These are phyloP conservation scores for Albula goreensis DNA, from an alignment of 2,113 vertebrate genomes.

Conservation along the genomic window DNA sequence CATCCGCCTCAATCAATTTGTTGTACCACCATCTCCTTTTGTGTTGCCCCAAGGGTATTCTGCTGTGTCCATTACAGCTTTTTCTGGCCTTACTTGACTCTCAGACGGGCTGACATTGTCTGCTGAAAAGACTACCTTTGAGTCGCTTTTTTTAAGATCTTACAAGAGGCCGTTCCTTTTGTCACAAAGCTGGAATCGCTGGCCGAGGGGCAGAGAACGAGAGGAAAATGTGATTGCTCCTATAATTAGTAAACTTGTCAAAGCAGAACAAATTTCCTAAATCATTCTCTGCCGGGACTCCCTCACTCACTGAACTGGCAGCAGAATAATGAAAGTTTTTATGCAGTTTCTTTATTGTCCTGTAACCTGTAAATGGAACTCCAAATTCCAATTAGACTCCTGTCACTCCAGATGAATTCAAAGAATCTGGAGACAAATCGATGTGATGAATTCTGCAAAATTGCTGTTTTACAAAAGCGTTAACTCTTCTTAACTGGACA, in stretches of 20 bases:
- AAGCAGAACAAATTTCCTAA: background rate
- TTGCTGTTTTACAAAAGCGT: background rate
- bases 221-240: background rate
- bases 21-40: no score
- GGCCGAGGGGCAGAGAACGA: background rate
- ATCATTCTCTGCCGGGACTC: background rate
- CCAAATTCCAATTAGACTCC: background rate
- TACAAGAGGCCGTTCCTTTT: background rate
- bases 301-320: no score
- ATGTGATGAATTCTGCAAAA: background rate
- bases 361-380: background rate
- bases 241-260: background rate
- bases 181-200: background rate
- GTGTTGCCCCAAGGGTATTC: background rate
- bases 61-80: background rate
- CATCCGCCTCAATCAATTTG: no score
- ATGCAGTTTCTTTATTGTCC: background rate
- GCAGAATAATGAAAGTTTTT: background rate
- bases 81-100: background rate
- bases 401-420: background rate
- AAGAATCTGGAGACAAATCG: background rate
- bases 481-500: no score
- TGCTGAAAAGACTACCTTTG: background rate
- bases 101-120: background rate
- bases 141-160: background rate